Evolutionary conservation across 37 sponge, comb jelly and placozoan species (phyloP).

Genomic region (Aphrocallistes beatrix): DNA sequence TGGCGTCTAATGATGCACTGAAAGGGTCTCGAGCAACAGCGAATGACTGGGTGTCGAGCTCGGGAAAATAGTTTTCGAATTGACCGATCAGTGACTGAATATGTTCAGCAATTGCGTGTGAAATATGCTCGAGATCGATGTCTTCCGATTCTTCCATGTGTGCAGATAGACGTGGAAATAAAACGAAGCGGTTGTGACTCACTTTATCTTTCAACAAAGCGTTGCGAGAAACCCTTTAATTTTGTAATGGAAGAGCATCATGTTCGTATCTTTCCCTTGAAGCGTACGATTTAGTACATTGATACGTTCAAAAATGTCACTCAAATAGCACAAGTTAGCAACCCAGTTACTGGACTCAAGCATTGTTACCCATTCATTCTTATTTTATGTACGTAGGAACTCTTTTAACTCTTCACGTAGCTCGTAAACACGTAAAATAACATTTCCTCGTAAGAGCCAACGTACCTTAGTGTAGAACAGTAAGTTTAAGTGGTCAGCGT

Average conservation of each 20-base stretch:
- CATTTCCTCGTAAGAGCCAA: conserved; percentile 15
- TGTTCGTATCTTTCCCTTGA: conserved; percentile 6
- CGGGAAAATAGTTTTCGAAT: not conserved
- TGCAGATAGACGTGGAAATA: conserved; percentile 9
- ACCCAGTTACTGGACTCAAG: conserved; percentile 5
- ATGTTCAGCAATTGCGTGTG: conserved; percentile 6
- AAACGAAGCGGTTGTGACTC: not conserved
- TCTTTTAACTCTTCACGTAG: conserved; percentile 16
- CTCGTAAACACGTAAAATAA: conserved; percentile 13
- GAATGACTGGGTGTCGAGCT: not conserved
- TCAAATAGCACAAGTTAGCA: conserved; percentile 6
- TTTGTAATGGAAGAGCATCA: conserved; percentile 19
- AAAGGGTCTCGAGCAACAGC: not conserved
- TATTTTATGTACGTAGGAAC: not conserved
- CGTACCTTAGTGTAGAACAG: conserved; percentile 1
- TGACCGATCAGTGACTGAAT: conserved; percentile 14
- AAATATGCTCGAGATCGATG: not conserved
- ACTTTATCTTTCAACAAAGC: conserved; percentile 15
- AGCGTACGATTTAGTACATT: conserved; percentile 14
- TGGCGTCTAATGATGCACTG: not conserved
- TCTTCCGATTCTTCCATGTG: not conserved
- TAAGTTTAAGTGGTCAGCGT: not conserved
- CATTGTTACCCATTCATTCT: not conserved
- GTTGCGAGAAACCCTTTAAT: conserved; percentile 17
- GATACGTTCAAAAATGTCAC: conserved; percentile 18